Conservation (phyloP, 2,797 vertebrate species). For the Thripadectes ignobilis region DNA sequence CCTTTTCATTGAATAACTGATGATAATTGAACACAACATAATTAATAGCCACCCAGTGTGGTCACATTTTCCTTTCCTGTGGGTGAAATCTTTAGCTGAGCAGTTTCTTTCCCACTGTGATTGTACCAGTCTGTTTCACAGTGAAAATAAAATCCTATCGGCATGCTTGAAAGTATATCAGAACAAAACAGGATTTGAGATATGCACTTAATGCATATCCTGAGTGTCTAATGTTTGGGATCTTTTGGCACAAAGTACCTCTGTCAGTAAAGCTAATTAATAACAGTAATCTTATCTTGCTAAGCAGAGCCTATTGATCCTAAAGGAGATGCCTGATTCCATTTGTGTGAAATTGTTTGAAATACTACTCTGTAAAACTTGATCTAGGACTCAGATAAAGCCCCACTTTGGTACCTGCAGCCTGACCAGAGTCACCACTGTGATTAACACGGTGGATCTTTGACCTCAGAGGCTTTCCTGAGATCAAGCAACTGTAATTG, state of each 20-base stretch:
- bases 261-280: slow-evolving; percentile 78
- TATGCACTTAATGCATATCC: slow-evolving; percentile 35
- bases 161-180: slow-evolving; percentile 37
- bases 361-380: slow-evolving; percentile 73
- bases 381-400: slow-evolving; percentile 74
- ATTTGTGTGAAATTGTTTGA: slow-evolving; percentile 78
- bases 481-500: slow-evolving; percentile 46
- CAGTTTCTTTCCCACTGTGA: slow-evolving; percentile 51
- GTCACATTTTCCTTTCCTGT: slow-evolving; percentile 66
- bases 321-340: slow-evolving; percentile 67
- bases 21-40: slow-evolving; percentile 53
- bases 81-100: not conserved
- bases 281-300: slow-evolving; percentile 76
- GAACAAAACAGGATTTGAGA: slow-evolving; percentile 44
- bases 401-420: slow-evolving; percentile 58
- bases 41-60: slow-evolving; percentile 32
- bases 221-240: slow-evolving; percentile 48
- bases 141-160: slow-evolving; percentile 30
- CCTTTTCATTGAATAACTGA: slow-evolving; percentile 10
- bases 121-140: slow-evolving; percentile 31
- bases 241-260: slow-evolving; percentile 63
- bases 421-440: slow-evolving; percentile 21
- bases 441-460: slow-evolving; percentile 72
- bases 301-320: slow-evolving; percentile 67
- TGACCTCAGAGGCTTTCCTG: slow-evolving; percentile 70